Evolutionary conservation across 2,113 vertebrate species (phyloP), one percentile per base, ranked within the genome.

Genomic region (Atlantisia rogersi): DNA sequence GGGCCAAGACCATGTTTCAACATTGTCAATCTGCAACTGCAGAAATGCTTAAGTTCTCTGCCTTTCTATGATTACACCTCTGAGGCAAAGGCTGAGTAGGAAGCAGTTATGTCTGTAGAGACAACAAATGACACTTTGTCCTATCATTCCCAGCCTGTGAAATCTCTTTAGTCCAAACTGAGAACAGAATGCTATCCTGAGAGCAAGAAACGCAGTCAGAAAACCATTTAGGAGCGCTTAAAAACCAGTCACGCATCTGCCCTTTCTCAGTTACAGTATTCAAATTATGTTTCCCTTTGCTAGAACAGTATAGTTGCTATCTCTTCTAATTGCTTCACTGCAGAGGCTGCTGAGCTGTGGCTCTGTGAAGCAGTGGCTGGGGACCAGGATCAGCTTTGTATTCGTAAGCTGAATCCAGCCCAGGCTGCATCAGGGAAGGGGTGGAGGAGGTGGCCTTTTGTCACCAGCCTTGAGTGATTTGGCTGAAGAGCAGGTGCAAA

Each of bases 51-150:
- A 39, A 86, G 65, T 82, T 84, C 80, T 92, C 64, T 86, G 25
- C 55, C 60, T 92, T 95, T 79, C 81, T 73, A 53, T 60, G 73
- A 83, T 94, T 78, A 64, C 76, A 89, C 70, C 69, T 92, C 91
- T 74, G 52, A 95, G 93, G 91, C 89, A 95, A 92, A 94, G 92
- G 83, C 89, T 91, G 91, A 95, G 91, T 89, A 87, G 89, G 93
- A 92, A 94, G 83, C 89, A 86, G 83, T 82, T 93, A 53, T 62
- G 40, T 90, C 63, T 93, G 92, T 28, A 65, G 64, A 91, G 95
- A 84, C 95, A 95, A 95, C 80, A 95, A 86, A 92, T 87, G 60
- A 89, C 91, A 92, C 91, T 95, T 94, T 79, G 86, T 96, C 86
- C 94, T 95, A 39, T 81, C 69, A 44, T 94, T 79, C 5, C 1